These are phyloP conservation scores for Ornithorhynchus anatinus DNA, from an alignment of 2,113 vertebrate species.

Conservation along the genomic window DNA sequence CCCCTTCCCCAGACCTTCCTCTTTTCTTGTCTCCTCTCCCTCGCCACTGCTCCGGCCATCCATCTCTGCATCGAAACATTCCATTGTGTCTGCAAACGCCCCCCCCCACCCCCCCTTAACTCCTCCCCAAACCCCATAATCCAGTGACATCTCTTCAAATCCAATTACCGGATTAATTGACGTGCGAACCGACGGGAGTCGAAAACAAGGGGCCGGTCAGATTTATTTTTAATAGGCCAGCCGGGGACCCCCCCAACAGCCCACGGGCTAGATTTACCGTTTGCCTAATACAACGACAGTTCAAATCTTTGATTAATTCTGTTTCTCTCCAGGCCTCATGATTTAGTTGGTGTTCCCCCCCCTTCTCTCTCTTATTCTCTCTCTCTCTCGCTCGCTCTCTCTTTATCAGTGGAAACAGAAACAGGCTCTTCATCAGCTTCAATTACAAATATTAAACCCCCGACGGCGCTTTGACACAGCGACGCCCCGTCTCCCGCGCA, in stretches of 20 bases:
- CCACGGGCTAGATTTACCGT: conserved; percentile 65
- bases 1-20: background rate
- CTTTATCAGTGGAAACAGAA: conserved; percentile 65
- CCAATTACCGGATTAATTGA: conserved; percentile 72
- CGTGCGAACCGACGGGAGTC: conserved; percentile 37
- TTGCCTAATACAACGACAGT: conserved; percentile 53
- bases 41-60: background rate
- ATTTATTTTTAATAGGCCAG: conserved; percentile 55
- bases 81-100: no score
- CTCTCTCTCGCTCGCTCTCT: conserved; percentile 26
- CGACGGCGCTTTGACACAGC: conserved; percentile 39
- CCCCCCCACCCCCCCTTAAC: background rate
- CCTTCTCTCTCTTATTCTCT: conserved; percentile 23
- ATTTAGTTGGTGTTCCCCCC: no score
- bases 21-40: background rate
- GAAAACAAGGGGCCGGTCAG: conserved; percentile 34
- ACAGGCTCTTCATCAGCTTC: conserved; percentile 63
- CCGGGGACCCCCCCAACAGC: conserved; percentile 25
- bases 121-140: conserved; percentile 26
- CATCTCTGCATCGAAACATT: background rate
- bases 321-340: conserved; percentile 60
- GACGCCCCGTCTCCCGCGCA: background rate
- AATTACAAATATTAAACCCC: conserved; percentile 67
- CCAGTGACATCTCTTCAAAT: conserved; percentile 61
- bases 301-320: conserved; percentile 72